These are phyloP conservation scores for Colius striatus DNA, from an alignment of 2,113 vertebrate species.

Conservation along the genomic window DNA sequence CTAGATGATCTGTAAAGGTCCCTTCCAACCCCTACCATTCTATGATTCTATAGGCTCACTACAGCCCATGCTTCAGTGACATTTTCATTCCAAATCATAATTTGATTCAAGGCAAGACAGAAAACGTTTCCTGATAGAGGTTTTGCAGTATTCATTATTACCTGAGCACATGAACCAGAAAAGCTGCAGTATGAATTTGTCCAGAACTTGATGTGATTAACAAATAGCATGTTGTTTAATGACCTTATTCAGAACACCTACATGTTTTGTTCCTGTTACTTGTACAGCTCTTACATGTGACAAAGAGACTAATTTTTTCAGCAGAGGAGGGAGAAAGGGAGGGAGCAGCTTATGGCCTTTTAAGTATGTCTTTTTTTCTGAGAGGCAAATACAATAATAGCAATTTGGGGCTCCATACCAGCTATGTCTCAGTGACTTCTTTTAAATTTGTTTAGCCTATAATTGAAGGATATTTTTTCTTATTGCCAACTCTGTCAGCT, in stretches of 20 bases:
- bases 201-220: conserved; percentile 58
- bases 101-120: conserved; percentile 20
- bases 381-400: neutral
- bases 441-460: conserved; percentile 34
- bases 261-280: conserved; percentile 67
- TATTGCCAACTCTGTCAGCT: conserved; percentile 36
- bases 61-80: neutral
- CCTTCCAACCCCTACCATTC: too few species aligned
- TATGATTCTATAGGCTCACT: neutral
- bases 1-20: too few species aligned
- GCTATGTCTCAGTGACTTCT: neutral
- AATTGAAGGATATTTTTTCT: conserved; percentile 30
- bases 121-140: neutral
- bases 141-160: conserved; percentile 34
- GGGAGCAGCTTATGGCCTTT: neutral
- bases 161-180: conserved; percentile 42
- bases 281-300: conserved; percentile 47
- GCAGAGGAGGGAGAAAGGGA: conserved; percentile 29
- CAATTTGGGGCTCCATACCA: neutral
- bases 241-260: conserved; percentile 67
- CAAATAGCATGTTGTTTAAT: conserved; percentile 61
- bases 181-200: conserved; percentile 18
- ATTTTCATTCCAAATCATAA: conserved; percentile 41
- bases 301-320: conserved; percentile 51
- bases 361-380: neutral